phyloP scores from a whole-genome alignment of 2,888 invertebrate species.

The Gymnoscelis rufifasciata region DNA sequence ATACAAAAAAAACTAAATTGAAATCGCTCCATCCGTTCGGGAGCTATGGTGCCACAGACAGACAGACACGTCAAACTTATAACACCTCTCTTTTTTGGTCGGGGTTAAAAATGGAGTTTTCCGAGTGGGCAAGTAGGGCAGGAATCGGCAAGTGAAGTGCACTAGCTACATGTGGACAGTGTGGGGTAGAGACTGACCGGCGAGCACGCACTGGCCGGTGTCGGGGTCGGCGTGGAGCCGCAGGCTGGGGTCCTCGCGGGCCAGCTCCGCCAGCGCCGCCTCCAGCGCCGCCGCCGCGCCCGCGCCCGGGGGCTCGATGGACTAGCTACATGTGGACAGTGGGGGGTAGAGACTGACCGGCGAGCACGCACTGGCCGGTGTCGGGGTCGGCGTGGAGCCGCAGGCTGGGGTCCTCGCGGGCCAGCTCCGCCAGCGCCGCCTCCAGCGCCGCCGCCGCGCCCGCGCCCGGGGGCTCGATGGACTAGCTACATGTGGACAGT shows the following conservation, averaged over 20 bases:
- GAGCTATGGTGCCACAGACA: no score
- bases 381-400: constrained; percentile 81
- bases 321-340: no score
- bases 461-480: constrained; percentile 93
- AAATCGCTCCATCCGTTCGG: no score
- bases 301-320: constrained; percentile 93
- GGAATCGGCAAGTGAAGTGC: no score
- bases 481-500: no score
- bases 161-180: no score
- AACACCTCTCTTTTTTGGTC: no score
- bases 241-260: constrained; percentile 94
- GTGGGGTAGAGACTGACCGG: constrained; percentile 66
- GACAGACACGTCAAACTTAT: no score
- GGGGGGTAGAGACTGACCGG: constrained; percentile 66
- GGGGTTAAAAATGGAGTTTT: no score
- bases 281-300: constrained; percentile 88
- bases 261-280: constrained; percentile 86
- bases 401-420: constrained; percentile 94
- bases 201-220: constrained; percentile 92
- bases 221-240: constrained; percentile 81
- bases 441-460: constrained; percentile 88
- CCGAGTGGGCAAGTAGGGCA: no score
- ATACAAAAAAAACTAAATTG: no score
- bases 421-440: constrained; percentile 86
- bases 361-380: constrained; percentile 92